Base-by-base conservation (phyloP, 2,113 vertebrate genomes). In the Acrocephalus arundinaceus region DNA sequence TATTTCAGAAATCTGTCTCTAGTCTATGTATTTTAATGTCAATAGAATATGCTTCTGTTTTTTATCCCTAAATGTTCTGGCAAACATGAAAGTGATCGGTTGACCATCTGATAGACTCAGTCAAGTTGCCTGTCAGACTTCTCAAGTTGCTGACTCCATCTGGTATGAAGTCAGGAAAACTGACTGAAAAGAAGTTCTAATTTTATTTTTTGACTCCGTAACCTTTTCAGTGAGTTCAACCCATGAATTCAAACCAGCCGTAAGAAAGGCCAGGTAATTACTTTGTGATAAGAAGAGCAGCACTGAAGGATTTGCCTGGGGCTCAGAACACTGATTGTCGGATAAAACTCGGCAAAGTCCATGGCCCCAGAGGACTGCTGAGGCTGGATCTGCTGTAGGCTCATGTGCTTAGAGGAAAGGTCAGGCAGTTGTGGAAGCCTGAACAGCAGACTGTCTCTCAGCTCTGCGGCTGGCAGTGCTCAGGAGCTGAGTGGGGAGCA, bases 211-310 rank as follows among this genome's bases (percentile, higher is more conserved):
- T 90, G 22, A 78, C 76, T 93, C 58, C 3, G 57, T 95, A 97
- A 94, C 87, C 76, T 96, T 97, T 97, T 45, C 5, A 7, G 45
- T 55, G 76, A 90, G 66, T 95, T 95, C 79, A 62, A 63, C 33
- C 33, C 49, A 2, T 70, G 45, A 94, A 92, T 96, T 91, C 81
- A 89, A 90, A 77, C 65, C 0, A 5, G 48, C 54, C 73, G 33
- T 65, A 93, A 91, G 82, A 96, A 95, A 94, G 70, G 71, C 89
- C 75, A 82, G 71, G 91, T 94, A 94, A 94, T 95, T 94, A 63
- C 88, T 78, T 79, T 70, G 55, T 84, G 79, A 77, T 96, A 89
- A 95, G 86, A 75, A 58, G 45, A 87, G 72, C 45, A 82, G 68
- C 75, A 71, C 68, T 86, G 94, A 92, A 96, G 89, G 81, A 82